Base-by-base conservation (phyloP, 2,113 vertebrate species). In the Gasterosteus nipponicus region DNA sequence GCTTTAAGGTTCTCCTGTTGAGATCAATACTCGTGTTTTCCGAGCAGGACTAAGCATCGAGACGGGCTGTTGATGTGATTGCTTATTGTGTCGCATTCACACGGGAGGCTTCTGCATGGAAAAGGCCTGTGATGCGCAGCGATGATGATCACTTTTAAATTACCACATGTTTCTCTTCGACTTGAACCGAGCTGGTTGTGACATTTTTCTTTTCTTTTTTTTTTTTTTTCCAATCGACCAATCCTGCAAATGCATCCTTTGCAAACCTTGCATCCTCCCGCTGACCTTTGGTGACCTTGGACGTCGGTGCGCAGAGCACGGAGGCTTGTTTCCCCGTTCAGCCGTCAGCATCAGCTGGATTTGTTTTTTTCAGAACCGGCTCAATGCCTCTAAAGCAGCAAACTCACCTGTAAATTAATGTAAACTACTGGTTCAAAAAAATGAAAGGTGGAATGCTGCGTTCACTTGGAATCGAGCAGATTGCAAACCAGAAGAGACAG, bases 11-110 rank as follows among this genome's bases (percentile, higher is more conserved):
- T 60, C 73, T 76, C 80, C 69, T 67, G 75, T 69, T 90, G 73
- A 71, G 84, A 91, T 91, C 86, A 79, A 76, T 85, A 73, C 75
- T 71, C 78, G 29, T 75, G 61, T 67, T 61, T 29, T 51, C 57
- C 11, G 75, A 51, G 14, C 65, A 67, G 53, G 29, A 86, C 68
- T 82, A 80, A 87, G 88, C 84, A 73, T 80, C 35, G 7, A 7
- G 35, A 7, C 7, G 35, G 35, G 35, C 47, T 51, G 18, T n/a
- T 9, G 22, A 31, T 14, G 2, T 12, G 54, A 29, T 56, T 22
- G 51, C 51, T 10, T 22, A 26, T 54, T 26, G 12, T 22, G 10
- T 54, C 26, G 18, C 19, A 38, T 67, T 22, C 8, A 33, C 16
- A 47, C 16, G 39, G 33, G 26, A 59, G 4, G 19, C 5, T 22